These are phyloP conservation scores for Cacoxenus indagator DNA, from an alignment of 2,888 invertebrate species.

Conservation along the genomic window DNA sequence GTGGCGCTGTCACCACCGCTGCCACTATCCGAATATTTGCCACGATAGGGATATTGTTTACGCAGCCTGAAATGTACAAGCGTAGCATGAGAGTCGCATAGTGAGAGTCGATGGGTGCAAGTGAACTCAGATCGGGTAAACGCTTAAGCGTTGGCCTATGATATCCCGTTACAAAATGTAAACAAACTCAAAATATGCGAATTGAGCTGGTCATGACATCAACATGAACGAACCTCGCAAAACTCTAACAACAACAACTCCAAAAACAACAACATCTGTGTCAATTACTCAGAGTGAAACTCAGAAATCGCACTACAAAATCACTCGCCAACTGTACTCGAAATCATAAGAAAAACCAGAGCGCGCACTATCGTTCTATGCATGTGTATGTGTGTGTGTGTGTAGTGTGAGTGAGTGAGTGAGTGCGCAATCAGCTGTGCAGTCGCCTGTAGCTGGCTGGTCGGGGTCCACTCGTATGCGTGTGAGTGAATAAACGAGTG, in stretches of 20 bases:
- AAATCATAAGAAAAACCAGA: background rate
- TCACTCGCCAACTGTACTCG: slow-evolving; percentile 45
- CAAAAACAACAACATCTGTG: slow-evolving; percentile 12
- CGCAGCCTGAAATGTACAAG: slow-evolving; percentile 58
- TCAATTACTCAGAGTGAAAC: slow-evolving; percentile 19
- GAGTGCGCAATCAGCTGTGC: background rate
- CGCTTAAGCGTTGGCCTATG: too few relatives aligned
- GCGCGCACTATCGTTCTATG: background rate
- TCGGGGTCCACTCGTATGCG: too few relatives aligned
- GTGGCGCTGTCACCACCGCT: slow-evolving; percentile 28
- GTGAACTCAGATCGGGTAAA: background rate
- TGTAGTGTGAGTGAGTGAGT: background rate
- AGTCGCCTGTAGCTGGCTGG: background rate
- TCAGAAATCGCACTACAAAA: slow-evolving; percentile 6
- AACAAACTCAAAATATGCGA: slow-evolving; percentile 4
- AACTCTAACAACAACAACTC: slow-evolving; percentile 3
- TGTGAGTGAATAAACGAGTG: slow-evolving; percentile 9
- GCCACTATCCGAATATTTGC: slow-evolving; percentile 31
- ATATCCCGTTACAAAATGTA: background rate
- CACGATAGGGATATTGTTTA: slow-evolving; percentile 65
- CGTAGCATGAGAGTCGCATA: background rate
- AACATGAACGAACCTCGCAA: background rate
- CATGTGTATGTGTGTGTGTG: background rate
- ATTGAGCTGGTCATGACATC: background rate
- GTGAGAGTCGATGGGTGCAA: background rate